A percentile compares a stretch with the other conserved stretches of the same genome.
Conservation (phyloP, 2,797 vertebrate species). For the Cottoperca gobio region DNA sequence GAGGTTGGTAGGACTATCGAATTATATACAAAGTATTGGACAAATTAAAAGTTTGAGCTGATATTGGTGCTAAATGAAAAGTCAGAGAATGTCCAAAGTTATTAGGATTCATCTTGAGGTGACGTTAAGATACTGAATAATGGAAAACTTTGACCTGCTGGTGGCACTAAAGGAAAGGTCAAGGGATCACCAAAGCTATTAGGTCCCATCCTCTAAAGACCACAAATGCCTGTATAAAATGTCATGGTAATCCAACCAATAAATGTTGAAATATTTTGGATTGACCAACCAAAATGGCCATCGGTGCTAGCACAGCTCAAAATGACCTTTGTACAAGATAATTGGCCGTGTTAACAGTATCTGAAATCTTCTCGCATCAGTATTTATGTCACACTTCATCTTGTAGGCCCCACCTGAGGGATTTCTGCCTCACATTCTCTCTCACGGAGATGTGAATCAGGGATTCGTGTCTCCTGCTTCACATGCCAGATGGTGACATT, state of each 20-base stretch:
- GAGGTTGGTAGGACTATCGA: background rate
- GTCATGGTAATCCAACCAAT: background rate
- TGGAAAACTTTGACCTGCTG: background rate
- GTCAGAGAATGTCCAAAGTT: background rate
- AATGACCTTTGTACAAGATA: background rate
- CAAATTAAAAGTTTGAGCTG: background rate
- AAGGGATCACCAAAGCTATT: background rate
- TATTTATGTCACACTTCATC: conserved; percentile 8
- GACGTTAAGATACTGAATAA: background rate
- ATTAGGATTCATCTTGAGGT: background rate
- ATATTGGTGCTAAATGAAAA: background rate
- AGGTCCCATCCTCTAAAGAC: background rate
- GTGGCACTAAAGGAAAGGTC: background rate
- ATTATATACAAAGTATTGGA: background rate
- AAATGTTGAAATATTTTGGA: conserved; percentile 1
- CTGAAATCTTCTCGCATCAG: background rate
- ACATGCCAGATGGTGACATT: conserved; percentile 62
- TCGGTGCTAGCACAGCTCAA: background rate
- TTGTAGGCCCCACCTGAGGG: background rate
- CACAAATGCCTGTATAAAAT: too few relatives aligned
- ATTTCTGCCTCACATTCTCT: conserved; percentile 1
- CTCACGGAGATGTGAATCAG: conserved; percentile 22
- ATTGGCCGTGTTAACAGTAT: background rate
- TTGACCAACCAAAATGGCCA: background rate
- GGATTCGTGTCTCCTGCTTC: conserved; percentile 23